Conservation (phyloP, 2,888 invertebrate species). For the Melitaea athalia region DNA sequence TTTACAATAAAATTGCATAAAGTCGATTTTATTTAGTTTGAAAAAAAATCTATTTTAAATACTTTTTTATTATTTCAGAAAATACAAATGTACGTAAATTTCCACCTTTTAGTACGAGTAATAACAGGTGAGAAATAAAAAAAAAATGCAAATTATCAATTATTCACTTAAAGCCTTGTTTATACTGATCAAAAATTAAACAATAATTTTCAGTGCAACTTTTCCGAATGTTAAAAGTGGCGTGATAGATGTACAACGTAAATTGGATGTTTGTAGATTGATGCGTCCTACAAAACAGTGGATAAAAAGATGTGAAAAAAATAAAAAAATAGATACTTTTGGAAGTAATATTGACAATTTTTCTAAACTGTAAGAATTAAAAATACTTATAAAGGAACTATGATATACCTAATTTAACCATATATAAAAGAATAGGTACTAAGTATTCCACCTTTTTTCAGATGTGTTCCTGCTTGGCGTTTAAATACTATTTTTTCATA, state of each 20-base stretch:
- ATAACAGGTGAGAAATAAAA: not conserved
- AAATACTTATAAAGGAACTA: not conserved
- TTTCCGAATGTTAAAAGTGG: not conserved
- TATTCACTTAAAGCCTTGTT: not conserved
- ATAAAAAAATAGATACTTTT: slow-evolving; percentile 21
- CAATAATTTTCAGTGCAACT: not conserved
- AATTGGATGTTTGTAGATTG: slow-evolving; percentile 20
- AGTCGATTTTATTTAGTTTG: not conserved
- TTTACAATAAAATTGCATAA: not conserved
- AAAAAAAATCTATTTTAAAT: not conserved
- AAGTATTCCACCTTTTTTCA: too few relatives aligned
- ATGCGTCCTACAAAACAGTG: slow-evolving; percentile 61
- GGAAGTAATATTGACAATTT: slow-evolving; percentile 49
- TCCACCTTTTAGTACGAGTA: not conserved
- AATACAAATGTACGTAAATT: not conserved
- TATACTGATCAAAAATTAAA: not conserved
- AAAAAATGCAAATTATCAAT: not conserved
- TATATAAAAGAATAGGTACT: too few relatives aligned
- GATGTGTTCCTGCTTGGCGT: slow-evolving; percentile 8
- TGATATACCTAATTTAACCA: too few relatives aligned
- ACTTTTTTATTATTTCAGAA: not conserved
- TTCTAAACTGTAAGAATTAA: slow-evolving; percentile 56
- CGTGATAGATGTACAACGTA: not conserved
- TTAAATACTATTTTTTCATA: not conserved
- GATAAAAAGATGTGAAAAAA: slow-evolving; percentile 49